These are phyloP conservation scores for Lottia gigantea DNA, from an alignment of 2,888 invertebrate genomes.

Conservation along the genomic window DNA sequence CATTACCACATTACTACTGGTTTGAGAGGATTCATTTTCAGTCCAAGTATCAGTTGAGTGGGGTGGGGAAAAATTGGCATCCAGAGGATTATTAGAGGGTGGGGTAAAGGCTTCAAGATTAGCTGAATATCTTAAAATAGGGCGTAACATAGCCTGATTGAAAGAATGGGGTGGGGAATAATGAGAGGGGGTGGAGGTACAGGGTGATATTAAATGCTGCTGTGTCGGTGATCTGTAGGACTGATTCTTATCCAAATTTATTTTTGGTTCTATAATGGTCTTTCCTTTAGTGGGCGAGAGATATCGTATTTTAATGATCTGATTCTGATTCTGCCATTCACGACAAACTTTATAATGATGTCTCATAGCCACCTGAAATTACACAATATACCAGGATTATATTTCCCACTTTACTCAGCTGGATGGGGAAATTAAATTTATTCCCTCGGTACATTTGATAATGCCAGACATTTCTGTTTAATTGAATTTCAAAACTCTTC, in stretches of 20 bases:
- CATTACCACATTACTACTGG: not conserved
- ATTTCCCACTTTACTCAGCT: too few relatives aligned
- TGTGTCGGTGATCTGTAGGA: not conserved
- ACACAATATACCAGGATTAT: not conserved
- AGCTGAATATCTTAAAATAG: conserved; percentile 24
- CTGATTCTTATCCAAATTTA: conserved; percentile 14
- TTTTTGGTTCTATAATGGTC: conserved; percentile 16
- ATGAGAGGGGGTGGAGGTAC: not conserved
- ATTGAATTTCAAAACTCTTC: too few relatives aligned
- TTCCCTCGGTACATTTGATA: too few relatives aligned
- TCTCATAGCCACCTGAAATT: conserved; percentile 50
- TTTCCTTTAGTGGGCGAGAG: conserved; percentile 22
- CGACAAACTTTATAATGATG: conserved; percentile 41
- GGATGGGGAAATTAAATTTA: too few relatives aligned
- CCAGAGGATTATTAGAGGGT: conserved; percentile 11
- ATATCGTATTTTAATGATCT: conserved; percentile 28
- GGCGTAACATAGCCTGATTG: conserved; percentile 18
- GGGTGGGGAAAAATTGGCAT: conserved; percentile 4
- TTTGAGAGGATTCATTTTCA: not conserved
- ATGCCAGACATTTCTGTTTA: too few relatives aligned
- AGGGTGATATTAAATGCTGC: not conserved
- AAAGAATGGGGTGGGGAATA: conserved; percentile 8
- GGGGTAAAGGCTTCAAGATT: conserved; percentile 20
- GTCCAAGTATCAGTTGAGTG: not conserved
- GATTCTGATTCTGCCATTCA: conserved; percentile 25